These are phyloP conservation scores for Xyliphius kryptos DNA, from an alignment of 2,113 vertebrate species.

Conservation along the genomic window DNA sequence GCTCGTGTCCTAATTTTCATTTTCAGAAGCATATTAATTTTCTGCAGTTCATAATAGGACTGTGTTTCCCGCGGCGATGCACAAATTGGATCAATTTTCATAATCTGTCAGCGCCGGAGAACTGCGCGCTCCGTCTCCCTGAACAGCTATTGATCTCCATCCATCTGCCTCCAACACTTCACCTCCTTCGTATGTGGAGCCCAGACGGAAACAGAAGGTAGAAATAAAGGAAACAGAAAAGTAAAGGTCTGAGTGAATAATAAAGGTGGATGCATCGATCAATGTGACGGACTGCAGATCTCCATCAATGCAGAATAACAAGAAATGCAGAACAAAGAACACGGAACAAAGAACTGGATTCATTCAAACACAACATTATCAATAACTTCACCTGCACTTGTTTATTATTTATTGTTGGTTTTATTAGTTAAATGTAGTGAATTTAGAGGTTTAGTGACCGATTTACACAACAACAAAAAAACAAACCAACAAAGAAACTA, in stretches of 20 bases:
- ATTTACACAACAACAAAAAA: too few species aligned
- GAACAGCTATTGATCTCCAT: constrained; percentile 25
- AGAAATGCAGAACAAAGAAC: neutral
- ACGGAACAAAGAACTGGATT: neutral
- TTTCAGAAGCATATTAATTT: constrained; percentile 40
- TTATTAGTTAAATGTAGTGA: too few species aligned
- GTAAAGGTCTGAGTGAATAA: too few species aligned
- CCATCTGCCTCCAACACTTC: constrained; percentile 3
- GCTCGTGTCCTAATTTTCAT: constrained; percentile 37
- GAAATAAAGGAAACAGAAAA: too few species aligned
- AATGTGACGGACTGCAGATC: too few species aligned
- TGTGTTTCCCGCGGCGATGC: constrained; percentile 31
- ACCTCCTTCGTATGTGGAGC: neutral
- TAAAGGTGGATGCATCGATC: too few species aligned
- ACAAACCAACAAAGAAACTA: too few species aligned
- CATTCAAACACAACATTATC: neutral
- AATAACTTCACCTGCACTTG: too few species aligned
- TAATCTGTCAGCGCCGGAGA: constrained; percentile 43
- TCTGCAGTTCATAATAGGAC: constrained; percentile 39
- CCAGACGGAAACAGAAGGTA: neutral
- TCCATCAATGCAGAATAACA: too few species aligned
- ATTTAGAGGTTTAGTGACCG: too few species aligned
- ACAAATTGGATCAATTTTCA: constrained; percentile 44
- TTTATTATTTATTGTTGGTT: too few species aligned
- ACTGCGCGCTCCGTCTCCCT: constrained; percentile 13